Evolutionary conservation across 2,888 invertebrate species (phyloP).

Genomic region (Cryptosula pallasiana): DNA sequence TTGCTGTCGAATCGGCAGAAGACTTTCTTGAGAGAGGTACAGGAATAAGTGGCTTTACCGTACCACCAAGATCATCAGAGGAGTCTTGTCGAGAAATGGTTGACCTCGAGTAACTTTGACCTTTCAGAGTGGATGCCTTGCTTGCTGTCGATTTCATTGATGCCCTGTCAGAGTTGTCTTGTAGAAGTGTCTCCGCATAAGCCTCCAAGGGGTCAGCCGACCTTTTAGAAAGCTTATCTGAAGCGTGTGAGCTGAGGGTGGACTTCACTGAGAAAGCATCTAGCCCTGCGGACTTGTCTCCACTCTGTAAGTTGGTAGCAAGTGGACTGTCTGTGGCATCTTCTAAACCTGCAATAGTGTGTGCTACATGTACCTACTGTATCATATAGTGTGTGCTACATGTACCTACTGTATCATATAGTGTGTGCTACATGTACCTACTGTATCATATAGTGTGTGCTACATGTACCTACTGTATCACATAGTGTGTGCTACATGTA

Average conservation of each 20-base stretch:
- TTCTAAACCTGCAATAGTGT: conserved; percentile 5
- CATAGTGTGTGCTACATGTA: too few species aligned
- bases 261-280: conserved; percentile 9
- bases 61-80: background rate
- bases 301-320: background rate
- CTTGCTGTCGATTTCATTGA: background rate
- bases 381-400: too few species aligned
- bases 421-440: too few species aligned
- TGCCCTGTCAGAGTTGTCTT: background rate
- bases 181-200: background rate
- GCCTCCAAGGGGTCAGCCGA: background rate
- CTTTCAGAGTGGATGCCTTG: conserved; percentile 11
- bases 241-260: background rate
- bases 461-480: too few species aligned
- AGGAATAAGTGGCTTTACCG: background rate
- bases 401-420: too few species aligned
- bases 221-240: background rate
- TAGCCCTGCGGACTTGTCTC: background rate
- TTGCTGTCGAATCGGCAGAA: background rate
- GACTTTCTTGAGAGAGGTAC: background rate
- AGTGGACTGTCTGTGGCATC: background rate
- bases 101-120: too few species aligned
- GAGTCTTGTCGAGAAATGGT: background rate
- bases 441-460: too few species aligned
- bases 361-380: too few species aligned